These are phyloP conservation scores for Knipowitschia caucasica DNA, from an alignment of 2,797 vertebrate genomes.

Conservation along the genomic window DNA sequence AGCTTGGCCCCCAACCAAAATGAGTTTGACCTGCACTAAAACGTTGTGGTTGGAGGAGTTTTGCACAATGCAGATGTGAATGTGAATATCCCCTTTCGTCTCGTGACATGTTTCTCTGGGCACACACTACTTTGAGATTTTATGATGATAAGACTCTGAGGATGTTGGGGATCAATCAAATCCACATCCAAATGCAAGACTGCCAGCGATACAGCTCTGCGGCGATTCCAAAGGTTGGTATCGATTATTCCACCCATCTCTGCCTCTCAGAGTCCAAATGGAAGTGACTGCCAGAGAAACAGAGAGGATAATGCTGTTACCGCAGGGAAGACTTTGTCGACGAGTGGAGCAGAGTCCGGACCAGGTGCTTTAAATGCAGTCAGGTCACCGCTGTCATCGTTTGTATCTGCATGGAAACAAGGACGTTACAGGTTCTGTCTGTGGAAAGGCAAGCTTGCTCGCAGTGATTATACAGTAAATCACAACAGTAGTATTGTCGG, in stretches of 20 bases:
- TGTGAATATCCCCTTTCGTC: neutral
- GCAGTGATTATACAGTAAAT: too few species aligned
- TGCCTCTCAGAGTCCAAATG: conserved; percentile 39
- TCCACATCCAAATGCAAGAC: conserved; percentile 56
- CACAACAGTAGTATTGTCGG: too few species aligned
- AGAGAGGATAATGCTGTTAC: conserved; percentile 68
- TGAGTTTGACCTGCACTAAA: too few species aligned
- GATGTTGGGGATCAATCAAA: conserved; percentile 64
- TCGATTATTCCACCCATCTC: conserved; percentile 66
- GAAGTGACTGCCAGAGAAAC: conserved; percentile 62
- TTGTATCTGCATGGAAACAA: too few species aligned
- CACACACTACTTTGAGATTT: conserved; percentile 41
- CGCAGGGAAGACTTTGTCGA: conserved; percentile 44
- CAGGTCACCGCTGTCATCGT: neutral
- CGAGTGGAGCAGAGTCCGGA: too few species aligned
- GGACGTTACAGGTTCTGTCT: too few species aligned
- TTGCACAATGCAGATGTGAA: neutral
- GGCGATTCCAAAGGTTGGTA: conserved; percentile 59
- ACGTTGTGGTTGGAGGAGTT: neutral
- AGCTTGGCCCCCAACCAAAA: too few species aligned
- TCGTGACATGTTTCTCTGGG: conserved; percentile 19
- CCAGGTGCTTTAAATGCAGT: conserved; percentile 33
- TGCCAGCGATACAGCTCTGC: conserved; percentile 54
- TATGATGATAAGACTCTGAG: conserved; percentile 61
- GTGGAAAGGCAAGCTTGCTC: too few species aligned